A percentile compares a stretch with the other conserved stretches of the same genome.
Evolutionary conservation across 1,140 invertebrate species (phyloP).

Genomic region (Atopsyche davidsoni): DNA sequence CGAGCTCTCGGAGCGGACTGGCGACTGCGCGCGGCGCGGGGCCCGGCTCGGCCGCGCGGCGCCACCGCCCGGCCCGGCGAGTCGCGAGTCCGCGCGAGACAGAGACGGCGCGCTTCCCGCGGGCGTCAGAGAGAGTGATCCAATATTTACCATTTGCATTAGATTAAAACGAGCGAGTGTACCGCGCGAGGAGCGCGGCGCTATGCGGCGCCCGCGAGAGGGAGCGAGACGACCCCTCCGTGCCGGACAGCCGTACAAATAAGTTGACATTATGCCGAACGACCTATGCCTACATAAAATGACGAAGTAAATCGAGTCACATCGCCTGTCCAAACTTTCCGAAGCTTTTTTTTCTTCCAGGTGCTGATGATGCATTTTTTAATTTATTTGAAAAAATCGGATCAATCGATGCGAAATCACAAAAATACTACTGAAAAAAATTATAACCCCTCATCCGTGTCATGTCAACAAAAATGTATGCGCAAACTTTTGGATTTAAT

Average conservation of each 20-base stretch:
- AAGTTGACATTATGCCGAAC: constrained; percentile 17
- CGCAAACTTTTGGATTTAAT: no score
- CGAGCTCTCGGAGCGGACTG: constrained; percentile 14
- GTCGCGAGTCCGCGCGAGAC: not conserved
- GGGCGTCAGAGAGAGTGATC: constrained; percentile 5
- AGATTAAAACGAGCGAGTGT: constrained; percentile 15
- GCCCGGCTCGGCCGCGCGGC: constrained; percentile 5
- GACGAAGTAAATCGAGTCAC: constrained; percentile 20
- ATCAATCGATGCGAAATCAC: no score
- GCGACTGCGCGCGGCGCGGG: constrained; percentile 11
- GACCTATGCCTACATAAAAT: constrained; percentile 19
- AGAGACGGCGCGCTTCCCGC: not conserved
- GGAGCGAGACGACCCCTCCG: not conserved
- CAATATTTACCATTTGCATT: constrained; percentile 15
- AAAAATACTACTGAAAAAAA: no score
- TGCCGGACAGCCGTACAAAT: constrained; percentile 13
- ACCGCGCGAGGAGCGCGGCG: not conserved
- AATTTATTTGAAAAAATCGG: no score
- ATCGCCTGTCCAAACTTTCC: not conserved
- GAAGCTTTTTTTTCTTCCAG: no score
- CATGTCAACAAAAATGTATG: no score
- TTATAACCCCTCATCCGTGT: no score
- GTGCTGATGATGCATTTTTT: no score
- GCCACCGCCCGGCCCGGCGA: constrained; percentile 9
- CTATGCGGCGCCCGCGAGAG: not conserved